These are phyloP conservation scores for Smithornis capensis DNA, from an alignment of 2,113 vertebrate genomes.

Conservation along the genomic window DNA sequence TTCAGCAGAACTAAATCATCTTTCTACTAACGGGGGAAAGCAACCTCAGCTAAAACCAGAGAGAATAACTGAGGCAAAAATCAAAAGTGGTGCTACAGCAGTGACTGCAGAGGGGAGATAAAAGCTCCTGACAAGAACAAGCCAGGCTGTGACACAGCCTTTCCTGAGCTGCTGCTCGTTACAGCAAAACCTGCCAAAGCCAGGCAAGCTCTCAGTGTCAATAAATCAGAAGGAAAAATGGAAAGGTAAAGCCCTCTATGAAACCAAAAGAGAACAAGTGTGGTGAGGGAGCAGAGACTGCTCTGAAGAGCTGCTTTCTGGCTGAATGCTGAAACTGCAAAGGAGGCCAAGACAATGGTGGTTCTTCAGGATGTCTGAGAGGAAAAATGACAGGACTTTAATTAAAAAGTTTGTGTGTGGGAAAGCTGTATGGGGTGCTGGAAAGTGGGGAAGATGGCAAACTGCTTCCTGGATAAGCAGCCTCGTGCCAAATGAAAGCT, in stretches of 20 bases:
- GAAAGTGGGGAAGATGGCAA: background rate
- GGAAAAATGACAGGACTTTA: background rate
- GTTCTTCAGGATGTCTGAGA: background rate
- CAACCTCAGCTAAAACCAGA: slow-evolving; percentile 10
- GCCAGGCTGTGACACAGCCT: slow-evolving; percentile 1
- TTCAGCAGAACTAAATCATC: slow-evolving; percentile 26
- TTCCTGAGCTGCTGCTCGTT: background rate
- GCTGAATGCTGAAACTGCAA: background rate
- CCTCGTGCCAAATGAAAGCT: background rate
- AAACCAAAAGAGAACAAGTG: background rate
- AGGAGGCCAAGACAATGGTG: background rate
- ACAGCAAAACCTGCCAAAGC: slow-evolving; percentile 12
- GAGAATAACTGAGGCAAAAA: background rate
- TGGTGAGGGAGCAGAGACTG: background rate
- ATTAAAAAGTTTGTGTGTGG: background rate
- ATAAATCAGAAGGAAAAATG: slow-evolving; percentile 17
- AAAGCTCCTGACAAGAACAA: slow-evolving; percentile 19
- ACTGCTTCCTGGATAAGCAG: background rate
- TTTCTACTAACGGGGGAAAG: background rate
- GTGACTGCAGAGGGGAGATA: background rate
- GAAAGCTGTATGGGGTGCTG: background rate
- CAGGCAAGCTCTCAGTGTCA: background rate
- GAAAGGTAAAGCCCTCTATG: background rate
- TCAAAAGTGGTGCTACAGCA: background rate
- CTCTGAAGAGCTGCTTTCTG: background rate